Conservation (phyloP, 2,797 vertebrate genomes). For the Hyperoplus lanceolatus region DNA sequence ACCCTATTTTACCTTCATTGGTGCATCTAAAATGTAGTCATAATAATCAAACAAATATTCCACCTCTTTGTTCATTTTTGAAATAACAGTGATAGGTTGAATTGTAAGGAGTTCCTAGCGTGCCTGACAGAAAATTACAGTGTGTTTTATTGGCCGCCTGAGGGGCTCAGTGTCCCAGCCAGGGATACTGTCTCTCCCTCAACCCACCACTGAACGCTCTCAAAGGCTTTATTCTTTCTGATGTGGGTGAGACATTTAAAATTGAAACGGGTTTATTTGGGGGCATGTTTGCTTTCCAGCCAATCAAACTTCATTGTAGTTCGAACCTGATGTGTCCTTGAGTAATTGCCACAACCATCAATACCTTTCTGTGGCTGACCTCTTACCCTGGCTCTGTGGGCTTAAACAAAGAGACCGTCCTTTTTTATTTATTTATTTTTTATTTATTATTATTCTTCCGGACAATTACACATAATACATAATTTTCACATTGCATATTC, state of each 20-base stretch:
- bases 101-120: too few relatives aligned
- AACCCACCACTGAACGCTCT: not conserved
- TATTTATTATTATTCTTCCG: too few relatives aligned
- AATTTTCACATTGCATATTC: too few relatives aligned
- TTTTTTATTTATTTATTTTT: too few relatives aligned
- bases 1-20: too few relatives aligned
- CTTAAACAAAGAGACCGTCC: not conserved
- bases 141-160: not conserved
- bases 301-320: not conserved
- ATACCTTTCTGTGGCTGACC: conserved; percentile 6
- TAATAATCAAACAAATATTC: too few relatives aligned
- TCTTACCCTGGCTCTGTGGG: not conserved
- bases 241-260: not conserved
- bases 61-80: too few relatives aligned
- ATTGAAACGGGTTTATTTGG: not conserved
- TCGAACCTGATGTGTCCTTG: not conserved
- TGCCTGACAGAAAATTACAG: not conserved
- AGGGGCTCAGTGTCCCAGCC: not conserved
- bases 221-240: not conserved
- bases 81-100: too few relatives aligned
- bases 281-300: not conserved
- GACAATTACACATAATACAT: too few relatives aligned
- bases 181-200: too few relatives aligned
- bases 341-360: conserved; percentile 5
- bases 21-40: too few relatives aligned